Evolutionary conservation across 2,888 invertebrate genomes (phyloP).

Genomic region (Bursaphelenchus okinawaensis): DNA sequence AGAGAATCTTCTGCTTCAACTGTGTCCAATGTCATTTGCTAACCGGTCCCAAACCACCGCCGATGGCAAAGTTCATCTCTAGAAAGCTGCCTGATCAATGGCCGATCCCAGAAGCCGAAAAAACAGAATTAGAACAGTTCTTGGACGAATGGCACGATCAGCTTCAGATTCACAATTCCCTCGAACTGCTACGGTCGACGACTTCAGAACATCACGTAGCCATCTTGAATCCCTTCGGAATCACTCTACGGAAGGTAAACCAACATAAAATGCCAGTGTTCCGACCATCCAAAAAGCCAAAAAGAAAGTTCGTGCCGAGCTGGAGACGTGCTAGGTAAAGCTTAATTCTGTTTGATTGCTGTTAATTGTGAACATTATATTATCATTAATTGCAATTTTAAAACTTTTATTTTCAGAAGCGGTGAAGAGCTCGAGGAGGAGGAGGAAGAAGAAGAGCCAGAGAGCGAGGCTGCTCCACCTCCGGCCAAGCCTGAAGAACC

Average conservation of each 20-base stretch:
- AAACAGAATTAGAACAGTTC: neutral
- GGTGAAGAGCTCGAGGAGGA: constrained; percentile 30
- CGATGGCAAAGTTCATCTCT: neutral
- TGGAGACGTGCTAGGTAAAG: constrained; percentile 15
- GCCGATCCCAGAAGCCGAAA: neutral
- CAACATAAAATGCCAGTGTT: neutral
- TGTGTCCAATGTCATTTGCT: constrained; percentile 8
- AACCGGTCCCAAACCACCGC: neutral
- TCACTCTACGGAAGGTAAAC: constrained; percentile 11
- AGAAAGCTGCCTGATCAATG: constrained; percentile 1
- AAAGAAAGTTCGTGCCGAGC: constrained; percentile 25
- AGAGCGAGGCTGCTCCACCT: constrained; percentile 23
- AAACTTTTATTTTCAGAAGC: neutral
- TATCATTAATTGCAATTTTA: neutral
- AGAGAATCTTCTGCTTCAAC: constrained; percentile 24
- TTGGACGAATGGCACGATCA: neutral
- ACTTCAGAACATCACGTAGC: neutral
- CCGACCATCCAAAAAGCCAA: constrained; percentile 17
- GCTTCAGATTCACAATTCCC: constrained; percentile 6
- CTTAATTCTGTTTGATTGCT: neutral
- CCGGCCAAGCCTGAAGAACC: constrained; percentile 6
- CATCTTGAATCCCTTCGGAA: constrained; percentile 17
- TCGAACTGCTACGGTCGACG: constrained; percentile 1
- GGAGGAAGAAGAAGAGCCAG: constrained; percentile 31
- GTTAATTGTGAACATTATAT: neutral